Evolutionary conservation across 2,113 vertebrate genomes (phyloP), one percentile per base, ranked within the genome.

Genomic region (Amazona guildingii): DNA sequence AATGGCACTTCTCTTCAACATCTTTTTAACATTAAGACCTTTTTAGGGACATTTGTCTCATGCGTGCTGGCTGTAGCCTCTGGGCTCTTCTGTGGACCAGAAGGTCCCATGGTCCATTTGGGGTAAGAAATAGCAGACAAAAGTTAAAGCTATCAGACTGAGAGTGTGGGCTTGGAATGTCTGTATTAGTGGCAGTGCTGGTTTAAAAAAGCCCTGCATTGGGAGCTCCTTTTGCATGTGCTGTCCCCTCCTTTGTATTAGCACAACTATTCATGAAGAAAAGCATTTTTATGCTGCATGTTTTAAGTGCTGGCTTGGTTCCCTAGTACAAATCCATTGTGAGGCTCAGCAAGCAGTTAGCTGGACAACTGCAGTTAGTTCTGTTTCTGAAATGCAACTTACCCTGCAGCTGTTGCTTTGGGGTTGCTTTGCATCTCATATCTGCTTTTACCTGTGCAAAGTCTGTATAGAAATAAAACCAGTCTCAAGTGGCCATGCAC

Each of bases 11-110:
- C 92, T 75, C 86, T 93, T 64, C 90, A 90, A 48, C 90, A 95
- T 54, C 88, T 97, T 94, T 96, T 96, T 86, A 96, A 97, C 57
- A 88, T 94, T 63, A 96, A 87, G 82, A 90, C 91, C 20, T 95
- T 97, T 85, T 54, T 93, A 46, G 95, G 95, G 39, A 95, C 91
- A 0, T 97, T 95, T 79, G 46, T 95, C 11, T 98, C 85, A 5
- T 95, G 91, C 2, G 44, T 97, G 43, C 70, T 98, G 79, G 80
- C 94, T 88, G 94, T 97, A 74, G 92, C 97, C 70, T 94, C 69
- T 0, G 43, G 96, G 43, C 82, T 97, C 9, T 96, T 97, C 86
- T 97, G 93, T 23, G 87, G 94, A 52, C 92, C 95, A 64, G 95
- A 97, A 87, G 94, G 92, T 67, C 96, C 94, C 63, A 94, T 97